phyloP scores from a whole-genome alignment of 2,797 vertebrate species.

The Acipenser oxyrinchus region DNA sequence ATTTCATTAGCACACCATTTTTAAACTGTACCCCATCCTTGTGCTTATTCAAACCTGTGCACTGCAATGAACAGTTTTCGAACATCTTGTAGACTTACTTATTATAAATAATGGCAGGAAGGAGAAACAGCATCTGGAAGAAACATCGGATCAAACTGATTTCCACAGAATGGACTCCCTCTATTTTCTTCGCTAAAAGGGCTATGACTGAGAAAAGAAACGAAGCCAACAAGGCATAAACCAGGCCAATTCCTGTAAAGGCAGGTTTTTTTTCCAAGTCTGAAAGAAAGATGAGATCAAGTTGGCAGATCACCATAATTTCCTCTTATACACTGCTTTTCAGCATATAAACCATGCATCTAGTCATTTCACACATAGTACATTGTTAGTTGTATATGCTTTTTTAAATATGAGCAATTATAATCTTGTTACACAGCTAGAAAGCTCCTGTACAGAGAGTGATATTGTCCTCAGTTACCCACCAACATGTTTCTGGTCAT shows the following conservation, averaged over 20 bases:
- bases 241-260: slow-evolving; percentile 79
- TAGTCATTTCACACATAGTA: neutral
- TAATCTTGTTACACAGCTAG: slow-evolving; percentile 5
- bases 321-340: neutral
- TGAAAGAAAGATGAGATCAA: slow-evolving; percentile 43
- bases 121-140: slow-evolving; percentile 84
- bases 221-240: slow-evolving; percentile 80
- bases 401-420: slow-evolving; percentile 3
- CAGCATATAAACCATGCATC: too few relatives aligned
- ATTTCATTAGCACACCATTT: too few relatives aligned
- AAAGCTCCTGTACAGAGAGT: too few relatives aligned
- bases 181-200: slow-evolving; percentile 84
- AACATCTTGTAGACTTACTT: slow-evolving; percentile 67
- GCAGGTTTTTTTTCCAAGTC: slow-evolving; percentile 62
- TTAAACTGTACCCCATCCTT: too few relatives aligned
- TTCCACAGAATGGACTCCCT: slow-evolving; percentile 84
- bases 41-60: too few relatives aligned
- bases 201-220: slow-evolving; percentile 80
- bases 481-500: too few relatives aligned
- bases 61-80: too few relatives aligned
- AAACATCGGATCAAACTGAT: slow-evolving; percentile 90
- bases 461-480: too few relatives aligned
- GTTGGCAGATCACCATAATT: neutral
- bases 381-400: neutral
- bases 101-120: slow-evolving; percentile 88